Evolutionary conservation across 1,140 invertebrate genomes (phyloP), one percentile per base, ranked within the genome.

Genomic region (Bombus superbus): DNA sequence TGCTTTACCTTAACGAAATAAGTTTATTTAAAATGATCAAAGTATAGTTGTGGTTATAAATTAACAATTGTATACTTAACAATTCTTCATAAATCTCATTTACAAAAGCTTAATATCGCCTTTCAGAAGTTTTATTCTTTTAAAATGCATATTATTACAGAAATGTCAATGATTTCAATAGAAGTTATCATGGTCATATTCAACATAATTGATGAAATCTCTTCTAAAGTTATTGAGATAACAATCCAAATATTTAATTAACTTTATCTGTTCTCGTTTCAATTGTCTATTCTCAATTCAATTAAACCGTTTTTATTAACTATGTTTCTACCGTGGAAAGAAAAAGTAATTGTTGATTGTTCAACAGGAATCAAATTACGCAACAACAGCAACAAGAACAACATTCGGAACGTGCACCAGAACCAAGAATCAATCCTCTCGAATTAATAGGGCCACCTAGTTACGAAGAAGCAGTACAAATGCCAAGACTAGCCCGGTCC

Each of bases 391-490:
- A 62, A n/a, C 62, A 42, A 90, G 96, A 96, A 86, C 96, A 92
- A 75, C 84, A 83, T 83, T 83, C 84, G 57, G 93, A 92, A 77
- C 92, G 90, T 95, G 94, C 53, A 91, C 96, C 85, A 92, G 96
- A 91, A 94, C 97, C 86, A 92, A 96, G 90, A 95, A 97, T 95
- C 95, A 96, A 92, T 88, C 94, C 94, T 10, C 93, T 96, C 81
- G 97, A 97, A 94, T 93, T 97, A 28, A 95, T 97, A 59, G 95
- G 95, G 13, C 96, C 97, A 78, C 97, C 97, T 2, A 96, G 96
- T n/a, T 97, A 97, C 90, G 96, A 96, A 86, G 97, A 97, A 94
- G 97, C 97, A 22, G 94, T 97, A 76, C 95, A 96, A 15, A 97
- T 97, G 96, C 97, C 97, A 32, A 96, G 96, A 90, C 64, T 95